Base-by-base conservation (phyloP, 2,113 vertebrate genomes). In the Rhagologus leucostigma region DNA sequence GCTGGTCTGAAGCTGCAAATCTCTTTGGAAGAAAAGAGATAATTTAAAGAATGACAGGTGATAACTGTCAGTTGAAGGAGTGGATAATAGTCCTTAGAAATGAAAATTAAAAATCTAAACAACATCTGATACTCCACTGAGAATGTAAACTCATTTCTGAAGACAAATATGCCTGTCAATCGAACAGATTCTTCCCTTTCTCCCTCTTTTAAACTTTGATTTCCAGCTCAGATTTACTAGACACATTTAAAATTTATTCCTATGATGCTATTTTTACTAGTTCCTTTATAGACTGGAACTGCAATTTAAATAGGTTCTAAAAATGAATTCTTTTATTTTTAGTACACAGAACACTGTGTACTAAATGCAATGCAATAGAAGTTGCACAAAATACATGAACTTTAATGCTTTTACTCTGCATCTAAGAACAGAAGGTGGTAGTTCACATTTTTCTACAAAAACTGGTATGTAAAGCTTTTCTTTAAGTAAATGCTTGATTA, bases 241-340 rank as follows among this genome's bases (percentile, higher is more conserved):
- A 67, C 13, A 0, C 42, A 59, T 92, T 74, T 67, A 90, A 88
- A 84, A 92, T 93, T 90, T 95, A 90, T 93, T 92, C 39, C 16
- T 88, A 71, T 63, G 86, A 84, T 89, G 80, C 47, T 95, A 95
- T 96, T 95, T 97, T 93, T 90, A 53, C 55, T 84, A 65, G 64
- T 68, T 95, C 37, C 49, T 87, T 92, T 95, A 91, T 90, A 95
- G 91, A 89, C 39, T 74, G 52, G 86, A 89, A 87, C 91, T 91
- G 80, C 19, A 91, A 79, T 73, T 94, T 91, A 82, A 95, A 95
- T 71, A 80, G 63, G 24, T 52, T 95, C 87, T 93, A 96, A 94
- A 96, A 96, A 90, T 44, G 44, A 86, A 67, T 77, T 68, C 7
- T 75, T 75, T 93, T 91, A 86, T 91, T 93, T 95, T 96, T 93